Percentiles rank a stretch among this genome's conserved stretches.
Conservation (phyloP, 1,140 invertebrate species). For the Pogonomyrmex barbatus region DNA sequence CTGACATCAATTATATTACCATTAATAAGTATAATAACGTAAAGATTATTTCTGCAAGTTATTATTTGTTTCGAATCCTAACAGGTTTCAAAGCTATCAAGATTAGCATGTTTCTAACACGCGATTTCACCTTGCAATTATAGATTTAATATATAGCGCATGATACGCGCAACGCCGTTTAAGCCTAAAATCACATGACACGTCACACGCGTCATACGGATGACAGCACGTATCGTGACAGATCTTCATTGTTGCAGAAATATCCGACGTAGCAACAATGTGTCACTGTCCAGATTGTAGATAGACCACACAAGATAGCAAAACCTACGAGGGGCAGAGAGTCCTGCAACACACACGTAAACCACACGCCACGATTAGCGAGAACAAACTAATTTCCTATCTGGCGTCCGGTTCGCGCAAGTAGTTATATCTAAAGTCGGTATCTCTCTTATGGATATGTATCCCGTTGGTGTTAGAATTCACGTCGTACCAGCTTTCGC, state of each 20-base stretch:
- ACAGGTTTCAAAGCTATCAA: neutral
- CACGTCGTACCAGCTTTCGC: neutral
- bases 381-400: conserved; percentile 63
- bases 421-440: conserved; percentile 42
- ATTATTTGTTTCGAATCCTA: too few relatives aligned
- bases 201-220: conserved; percentile 30
- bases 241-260: conserved; percentile 62
- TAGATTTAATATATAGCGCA: neutral
- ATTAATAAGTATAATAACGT: neutral
- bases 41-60: too few relatives aligned
- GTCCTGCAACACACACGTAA: conserved; percentile 42
- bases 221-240: conserved; percentile 41
- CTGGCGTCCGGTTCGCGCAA: conserved; percentile 38
- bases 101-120: neutral
- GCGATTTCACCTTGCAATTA: neutral
- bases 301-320: conserved; percentile 56
- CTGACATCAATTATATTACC: too few relatives aligned
- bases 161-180: neutral
- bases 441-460: conserved; percentile 21
- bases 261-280: conserved; percentile 61
- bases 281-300: conserved; percentile 62
- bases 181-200: conserved; percentile 40
- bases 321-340: conserved; percentile 41
- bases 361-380: conserved; percentile 54
- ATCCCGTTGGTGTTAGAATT: conserved; percentile 32